A percentile compares a stretch with the other conserved stretches of the same genome.
phyloP scores from a whole-genome alignment of 2,888 invertebrate species.

The Stenotaenia linearis region DNA sequence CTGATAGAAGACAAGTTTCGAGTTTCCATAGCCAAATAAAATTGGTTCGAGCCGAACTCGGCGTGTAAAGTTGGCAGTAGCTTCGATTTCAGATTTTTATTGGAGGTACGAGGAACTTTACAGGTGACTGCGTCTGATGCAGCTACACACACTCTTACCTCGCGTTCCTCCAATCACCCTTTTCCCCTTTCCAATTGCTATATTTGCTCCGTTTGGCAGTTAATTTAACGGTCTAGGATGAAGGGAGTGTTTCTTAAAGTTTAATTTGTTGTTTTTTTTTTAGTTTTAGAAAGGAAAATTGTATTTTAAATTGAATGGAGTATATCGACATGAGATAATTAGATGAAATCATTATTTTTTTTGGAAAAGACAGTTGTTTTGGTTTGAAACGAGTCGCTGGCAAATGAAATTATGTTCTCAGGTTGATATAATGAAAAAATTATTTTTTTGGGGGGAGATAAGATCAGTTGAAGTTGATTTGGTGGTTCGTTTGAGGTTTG shows the following conservation, averaged over 20 bases:
- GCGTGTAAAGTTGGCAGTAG: constrained; percentile 1
- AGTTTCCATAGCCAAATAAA: constrained; percentile 11
- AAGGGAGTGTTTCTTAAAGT: too few species aligned
- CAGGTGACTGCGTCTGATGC: background rate
- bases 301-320: background rate
- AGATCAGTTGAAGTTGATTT: too few species aligned
- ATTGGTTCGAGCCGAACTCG: background rate
- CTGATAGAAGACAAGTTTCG: background rate
- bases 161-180: background rate
- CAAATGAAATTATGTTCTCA: too few species aligned
- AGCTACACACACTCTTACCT: background rate
- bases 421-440: too few species aligned
- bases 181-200: background rate
- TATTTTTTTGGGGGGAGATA: too few species aligned
- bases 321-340: background rate
- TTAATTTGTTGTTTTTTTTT: too few species aligned
- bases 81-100: constrained; percentile 19
- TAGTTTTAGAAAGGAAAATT: background rate
- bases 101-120: background rate
- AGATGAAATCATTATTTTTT: too few species aligned
- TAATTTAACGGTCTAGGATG: background rate
- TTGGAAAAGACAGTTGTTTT: too few species aligned
- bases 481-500: too few species aligned
- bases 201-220: background rate
- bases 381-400: too few species aligned